phyloP scores from a whole-genome alignment of 1,140 invertebrate genomes.

The Solenopsis fugax region DNA sequence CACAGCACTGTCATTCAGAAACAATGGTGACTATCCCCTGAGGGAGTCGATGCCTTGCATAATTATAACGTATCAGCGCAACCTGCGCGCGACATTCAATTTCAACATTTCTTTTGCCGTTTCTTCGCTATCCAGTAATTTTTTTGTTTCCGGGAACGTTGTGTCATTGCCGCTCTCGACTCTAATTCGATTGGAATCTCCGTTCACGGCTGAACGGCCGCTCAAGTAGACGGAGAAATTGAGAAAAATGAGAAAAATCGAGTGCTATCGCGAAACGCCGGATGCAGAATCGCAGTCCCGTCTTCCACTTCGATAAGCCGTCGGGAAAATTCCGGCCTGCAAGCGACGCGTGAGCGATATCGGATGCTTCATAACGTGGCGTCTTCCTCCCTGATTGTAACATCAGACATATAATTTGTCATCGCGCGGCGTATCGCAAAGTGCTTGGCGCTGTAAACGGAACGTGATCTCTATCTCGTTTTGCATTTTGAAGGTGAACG shows the following conservation, averaged over 20 bases:
- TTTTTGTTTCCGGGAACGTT: neutral
- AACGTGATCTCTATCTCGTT: conserved; percentile 2
- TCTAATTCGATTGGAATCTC: conserved; percentile 41
- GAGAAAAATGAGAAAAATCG: conserved; percentile 25
- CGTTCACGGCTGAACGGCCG: conserved; percentile 27
- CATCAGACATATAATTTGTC: conserved; percentile 39
- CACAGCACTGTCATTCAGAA: neutral
- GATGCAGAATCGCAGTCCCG: conserved; percentile 33
- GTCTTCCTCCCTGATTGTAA: neutral
- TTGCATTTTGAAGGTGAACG: neutral
- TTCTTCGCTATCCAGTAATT: neutral
- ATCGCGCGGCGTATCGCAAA: neutral
- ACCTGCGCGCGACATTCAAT: neutral
- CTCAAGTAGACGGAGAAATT: conserved; percentile 28
- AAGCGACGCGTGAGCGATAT: conserved; percentile 32
- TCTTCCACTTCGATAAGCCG: conserved; percentile 8
- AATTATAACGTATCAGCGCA: conserved; percentile 62
- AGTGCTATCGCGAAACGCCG: conserved; percentile 26
- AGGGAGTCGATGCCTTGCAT: conserved; percentile 12
- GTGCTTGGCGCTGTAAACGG: neutral
- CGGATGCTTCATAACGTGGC: conserved; percentile 11
- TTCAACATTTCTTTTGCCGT: neutral
- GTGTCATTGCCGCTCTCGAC: neutral
- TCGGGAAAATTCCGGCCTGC: conserved; percentile 30
- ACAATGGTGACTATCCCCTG: conserved; percentile 7